These are phyloP conservation scores for Metalampra italica DNA, from an alignment of 2,888 invertebrate genomes.

Conservation along the genomic window DNA sequence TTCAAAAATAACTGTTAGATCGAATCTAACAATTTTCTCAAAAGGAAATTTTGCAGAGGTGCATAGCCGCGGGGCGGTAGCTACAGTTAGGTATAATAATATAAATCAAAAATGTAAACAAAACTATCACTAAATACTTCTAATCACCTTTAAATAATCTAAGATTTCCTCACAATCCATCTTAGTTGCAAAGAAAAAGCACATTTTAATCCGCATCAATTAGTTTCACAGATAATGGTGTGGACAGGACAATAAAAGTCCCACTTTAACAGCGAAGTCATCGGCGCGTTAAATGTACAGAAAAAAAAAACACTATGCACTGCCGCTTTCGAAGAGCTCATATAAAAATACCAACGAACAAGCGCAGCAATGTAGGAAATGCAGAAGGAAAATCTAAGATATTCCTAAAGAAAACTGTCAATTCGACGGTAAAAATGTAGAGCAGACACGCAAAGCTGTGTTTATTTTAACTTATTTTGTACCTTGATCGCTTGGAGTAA, in stretches of 20 bases:
- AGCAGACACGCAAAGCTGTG: constrained; percentile 26
- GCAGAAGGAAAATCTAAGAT: constrained; percentile 26
- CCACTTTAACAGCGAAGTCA: constrained; percentile 28
- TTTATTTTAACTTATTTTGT: constrained; percentile 8
- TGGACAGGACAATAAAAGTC: constrained; percentile 45
- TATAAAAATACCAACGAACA: constrained; percentile 22
- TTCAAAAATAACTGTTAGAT: too few species aligned
- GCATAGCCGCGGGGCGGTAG: too few species aligned
- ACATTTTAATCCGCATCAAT: constrained; percentile 51
- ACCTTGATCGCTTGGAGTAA: constrained; percentile 4
- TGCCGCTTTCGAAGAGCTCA: constrained; percentile 22
- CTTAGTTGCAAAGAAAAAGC: constrained; percentile 19
- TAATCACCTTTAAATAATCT: not conserved
- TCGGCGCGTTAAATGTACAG: constrained; percentile 11
- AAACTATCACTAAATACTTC: not conserved
- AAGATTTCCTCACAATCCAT: constrained; percentile 25
- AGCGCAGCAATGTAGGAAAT: constrained; percentile 31
- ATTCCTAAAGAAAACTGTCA: constrained; percentile 21
- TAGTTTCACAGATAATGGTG: constrained; percentile 51
- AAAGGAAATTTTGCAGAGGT: too few species aligned
- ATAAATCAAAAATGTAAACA: not conserved
- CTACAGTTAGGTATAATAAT: not conserved
- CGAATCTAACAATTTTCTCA: too few species aligned
- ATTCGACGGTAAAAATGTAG: constrained; percentile 23
- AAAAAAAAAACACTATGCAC: constrained; percentile 15